phyloP scores from a whole-genome alignment of 1,140 invertebrate genomes.

The Aphelenchoides besseyi region DNA sequence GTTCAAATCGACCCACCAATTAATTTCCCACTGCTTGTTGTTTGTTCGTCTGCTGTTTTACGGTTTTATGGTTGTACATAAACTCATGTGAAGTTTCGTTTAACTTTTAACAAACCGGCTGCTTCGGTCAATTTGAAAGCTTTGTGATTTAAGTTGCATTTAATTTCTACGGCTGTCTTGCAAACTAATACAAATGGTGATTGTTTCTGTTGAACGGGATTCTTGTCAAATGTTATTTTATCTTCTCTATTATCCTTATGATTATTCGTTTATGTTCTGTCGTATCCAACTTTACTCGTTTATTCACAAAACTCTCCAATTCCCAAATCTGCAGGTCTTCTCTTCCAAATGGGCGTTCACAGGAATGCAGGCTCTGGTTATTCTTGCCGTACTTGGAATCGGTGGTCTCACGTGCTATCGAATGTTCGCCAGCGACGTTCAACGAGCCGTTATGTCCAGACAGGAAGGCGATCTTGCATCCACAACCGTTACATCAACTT shows the following conservation, averaged over 20 bases:
- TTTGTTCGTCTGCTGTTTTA: background rate
- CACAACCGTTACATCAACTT: background rate
- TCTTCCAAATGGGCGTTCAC: background rate
- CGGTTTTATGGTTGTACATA: background rate
- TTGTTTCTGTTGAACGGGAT: too few species aligned
- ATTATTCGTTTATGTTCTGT: background rate
- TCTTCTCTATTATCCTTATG: too few species aligned
- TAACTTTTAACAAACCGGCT: too few species aligned
- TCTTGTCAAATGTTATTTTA: too few species aligned
- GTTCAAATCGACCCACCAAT: background rate
- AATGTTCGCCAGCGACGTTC: constrained; percentile 9
- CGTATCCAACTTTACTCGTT: background rate
- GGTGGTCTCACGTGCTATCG: constrained; percentile 10
- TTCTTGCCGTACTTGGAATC: background rate
- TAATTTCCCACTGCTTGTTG: background rate
- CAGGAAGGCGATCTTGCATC: background rate
- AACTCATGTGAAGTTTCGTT: background rate
- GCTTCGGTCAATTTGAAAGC: too few species aligned
- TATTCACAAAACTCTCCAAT: background rate
- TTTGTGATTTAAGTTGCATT: too few species aligned
- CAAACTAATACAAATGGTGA: too few species aligned
- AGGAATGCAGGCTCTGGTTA: background rate
- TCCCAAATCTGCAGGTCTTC: constrained; percentile 4
- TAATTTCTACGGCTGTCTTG: too few species aligned
- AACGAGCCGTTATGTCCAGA: background rate